Evolutionary conservation across 2,888 invertebrate genomes (phyloP).

Genomic region (Dicycla oo): DNA sequence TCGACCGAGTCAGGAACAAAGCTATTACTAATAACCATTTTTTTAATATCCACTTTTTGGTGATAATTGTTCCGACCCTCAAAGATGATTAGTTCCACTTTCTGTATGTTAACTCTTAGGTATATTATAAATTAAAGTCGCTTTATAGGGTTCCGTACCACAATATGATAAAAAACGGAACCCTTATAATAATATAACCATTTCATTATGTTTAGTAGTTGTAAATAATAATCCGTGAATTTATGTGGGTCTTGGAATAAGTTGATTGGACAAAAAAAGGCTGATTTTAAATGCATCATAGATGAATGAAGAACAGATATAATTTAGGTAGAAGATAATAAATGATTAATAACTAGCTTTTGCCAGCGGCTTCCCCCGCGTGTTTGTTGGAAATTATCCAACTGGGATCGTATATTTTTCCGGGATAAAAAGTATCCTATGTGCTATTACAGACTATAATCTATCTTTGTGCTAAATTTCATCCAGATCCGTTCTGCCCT

Average conservation of each 20-base stretch:
- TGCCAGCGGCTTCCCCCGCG: too few relatives aligned
- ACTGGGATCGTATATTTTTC: too few relatives aligned
- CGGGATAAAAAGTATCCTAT: too few relatives aligned
- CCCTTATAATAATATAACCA: too few relatives aligned
- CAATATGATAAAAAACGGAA: too few relatives aligned
- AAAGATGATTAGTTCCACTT: constrained; percentile 49
- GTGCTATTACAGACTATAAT: too few relatives aligned
- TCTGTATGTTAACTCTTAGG: constrained; percentile 29
- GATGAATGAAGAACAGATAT: neutral
- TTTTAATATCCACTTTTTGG: constrained; percentile 26
- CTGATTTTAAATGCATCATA: neutral
- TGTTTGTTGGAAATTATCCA: too few relatives aligned
- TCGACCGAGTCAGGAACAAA: constrained; percentile 31
- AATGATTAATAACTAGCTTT: too few relatives aligned
- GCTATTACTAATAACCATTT: constrained; percentile 20
- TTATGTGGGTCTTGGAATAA: neutral
- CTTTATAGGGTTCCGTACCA: too few relatives aligned
- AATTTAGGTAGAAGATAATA: neutral
- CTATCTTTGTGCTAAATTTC: too few relatives aligned
- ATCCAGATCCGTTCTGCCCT: too few relatives aligned
- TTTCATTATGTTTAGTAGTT: neutral
- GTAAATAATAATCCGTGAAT: neutral
- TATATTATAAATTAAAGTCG: neutral
- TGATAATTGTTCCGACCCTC: constrained; percentile 45
- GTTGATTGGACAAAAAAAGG: neutral